Conservation (phyloP, 2,797 vertebrate genomes). For the Sebastes glaucus region DNA sequence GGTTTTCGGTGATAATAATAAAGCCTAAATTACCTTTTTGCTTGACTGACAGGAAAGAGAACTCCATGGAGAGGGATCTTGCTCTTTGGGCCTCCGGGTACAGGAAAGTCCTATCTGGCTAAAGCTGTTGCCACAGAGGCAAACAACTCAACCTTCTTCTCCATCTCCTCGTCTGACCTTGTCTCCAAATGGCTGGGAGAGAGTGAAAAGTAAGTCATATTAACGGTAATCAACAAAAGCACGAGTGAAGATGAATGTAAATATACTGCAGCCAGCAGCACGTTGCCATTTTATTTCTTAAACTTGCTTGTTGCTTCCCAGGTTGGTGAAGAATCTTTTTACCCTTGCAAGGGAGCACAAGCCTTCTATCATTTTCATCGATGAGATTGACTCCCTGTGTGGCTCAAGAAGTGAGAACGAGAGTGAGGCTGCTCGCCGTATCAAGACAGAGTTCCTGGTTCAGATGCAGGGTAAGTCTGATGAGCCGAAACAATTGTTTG, state of each 20-base stretch:
- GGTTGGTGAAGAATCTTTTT: constrained; percentile 97
- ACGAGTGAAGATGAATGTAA: neutral
- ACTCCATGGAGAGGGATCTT: constrained; percentile 98
- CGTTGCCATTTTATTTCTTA: neutral
- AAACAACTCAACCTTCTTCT: constrained; percentile 99
- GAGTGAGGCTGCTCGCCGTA: constrained; percentile 95
- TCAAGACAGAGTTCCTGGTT: constrained; percentile 98
- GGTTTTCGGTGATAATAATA: neutral
- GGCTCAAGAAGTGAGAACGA: constrained; percentile 98
- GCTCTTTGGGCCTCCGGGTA: constrained; percentile 97
- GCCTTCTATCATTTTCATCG: constrained; percentile 98
- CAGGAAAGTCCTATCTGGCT: constrained; percentile 98
- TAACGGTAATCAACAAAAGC: neutral
- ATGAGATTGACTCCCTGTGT: constrained; percentile 97
- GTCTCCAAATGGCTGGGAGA: constrained; percentile 99
- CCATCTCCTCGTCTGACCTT: constrained; percentile 96
- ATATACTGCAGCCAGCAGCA: neutral
- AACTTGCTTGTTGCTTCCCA: constrained; percentile 57
- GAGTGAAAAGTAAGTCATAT: constrained; percentile 94
- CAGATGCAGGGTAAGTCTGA: constrained; percentile 94
- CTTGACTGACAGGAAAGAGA: constrained; percentile 88
- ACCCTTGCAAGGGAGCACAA: constrained; percentile 94
- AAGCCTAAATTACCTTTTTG: neutral
- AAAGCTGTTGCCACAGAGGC: constrained; percentile 99
- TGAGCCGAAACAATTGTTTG: neutral